Percentiles rank a stretch among this genome's conserved stretches.
These are phyloP conservation scores for Oscheius myriophilus DNA, from an alignment of 2,888 invertebrate species.

Conservation along the genomic window DNA sequence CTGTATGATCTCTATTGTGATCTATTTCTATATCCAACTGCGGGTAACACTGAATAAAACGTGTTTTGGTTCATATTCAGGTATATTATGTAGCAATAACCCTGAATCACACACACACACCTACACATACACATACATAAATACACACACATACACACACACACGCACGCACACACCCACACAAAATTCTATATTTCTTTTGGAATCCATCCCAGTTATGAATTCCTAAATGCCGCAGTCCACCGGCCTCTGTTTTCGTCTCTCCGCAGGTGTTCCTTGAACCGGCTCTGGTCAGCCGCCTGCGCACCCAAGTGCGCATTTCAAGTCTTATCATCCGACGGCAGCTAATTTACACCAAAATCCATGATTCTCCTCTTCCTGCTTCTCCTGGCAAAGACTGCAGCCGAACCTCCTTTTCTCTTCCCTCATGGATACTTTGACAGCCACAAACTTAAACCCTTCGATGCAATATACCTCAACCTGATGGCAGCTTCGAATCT, in stretches of 20 bases:
- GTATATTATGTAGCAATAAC: no score
- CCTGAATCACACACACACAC: no score
- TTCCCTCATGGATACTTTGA: slow-evolving; percentile 63
- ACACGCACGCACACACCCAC: no score
- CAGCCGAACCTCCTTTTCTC: slow-evolving; percentile 43
- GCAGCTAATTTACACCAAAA: neutral
- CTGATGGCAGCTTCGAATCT: slow-evolving; percentile 58
- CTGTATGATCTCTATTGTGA: no score
- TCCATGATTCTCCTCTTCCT: slow-evolving; percentile 6
- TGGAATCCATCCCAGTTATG: no score
- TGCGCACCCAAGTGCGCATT: neutral
- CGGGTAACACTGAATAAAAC: no score
- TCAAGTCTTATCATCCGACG: neutral
- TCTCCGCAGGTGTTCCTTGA: slow-evolving; percentile 22
- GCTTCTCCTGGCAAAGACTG: slow-evolving; percentile 7
- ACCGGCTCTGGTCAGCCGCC: slow-evolving; percentile 16
- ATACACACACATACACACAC: no score
- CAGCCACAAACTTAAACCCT: slow-evolving; percentile 52
- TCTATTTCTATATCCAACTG: no score
- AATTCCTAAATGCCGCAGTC: no score
- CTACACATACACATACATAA: no score
- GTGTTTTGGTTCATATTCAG: no score
- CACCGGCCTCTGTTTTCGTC: neutral
- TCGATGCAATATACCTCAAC: slow-evolving; percentile 59
- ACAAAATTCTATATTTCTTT: no score